Evolutionary conservation across 2,888 invertebrate genomes (phyloP).

Genomic region (Rhynchonema sp.): DNA sequence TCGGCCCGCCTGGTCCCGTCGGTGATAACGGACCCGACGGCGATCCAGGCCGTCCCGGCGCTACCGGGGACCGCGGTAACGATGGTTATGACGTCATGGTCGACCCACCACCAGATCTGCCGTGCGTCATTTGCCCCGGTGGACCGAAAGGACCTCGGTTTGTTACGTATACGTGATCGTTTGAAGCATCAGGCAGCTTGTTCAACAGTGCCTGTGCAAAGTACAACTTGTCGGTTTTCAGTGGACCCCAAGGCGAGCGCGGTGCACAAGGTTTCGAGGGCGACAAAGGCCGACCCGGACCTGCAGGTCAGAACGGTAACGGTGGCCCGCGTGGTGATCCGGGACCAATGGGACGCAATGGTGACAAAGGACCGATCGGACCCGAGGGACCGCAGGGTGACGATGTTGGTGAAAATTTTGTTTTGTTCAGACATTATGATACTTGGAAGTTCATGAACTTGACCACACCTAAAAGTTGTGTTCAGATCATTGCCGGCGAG

Average conservation of each 20-base stretch:
- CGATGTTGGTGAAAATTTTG: too few relatives aligned
- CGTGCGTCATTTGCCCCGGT: conserved; percentile 24
- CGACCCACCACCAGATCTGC: conserved; percentile 21
- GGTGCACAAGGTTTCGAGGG: conserved; percentile 18
- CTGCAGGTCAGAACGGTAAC: conserved; percentile 11
- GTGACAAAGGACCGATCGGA: neutral
- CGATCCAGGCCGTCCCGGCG: conserved; percentile 12
- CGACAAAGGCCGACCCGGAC: conserved; percentile 14
- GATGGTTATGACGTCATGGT: conserved; percentile 24
- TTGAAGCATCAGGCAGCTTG: neutral
- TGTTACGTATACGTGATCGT: neutral
- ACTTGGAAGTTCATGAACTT: too few relatives aligned
- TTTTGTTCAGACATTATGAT: too few relatives aligned
- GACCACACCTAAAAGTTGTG: too few relatives aligned
- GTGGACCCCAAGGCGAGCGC: conserved; percentile 24
- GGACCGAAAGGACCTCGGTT: conserved; percentile 23
- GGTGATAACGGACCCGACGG: conserved; percentile 22
- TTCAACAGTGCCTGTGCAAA: neutral
- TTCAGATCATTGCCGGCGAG: neutral
- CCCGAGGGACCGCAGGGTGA: neutral
- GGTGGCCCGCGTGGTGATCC: conserved; percentile 11
- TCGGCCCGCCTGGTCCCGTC: conserved; percentile 22
- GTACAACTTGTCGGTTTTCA: too few relatives aligned
- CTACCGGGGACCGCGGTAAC: conserved; percentile 13
- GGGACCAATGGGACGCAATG: conserved; percentile 1